These are phyloP conservation scores for Datnioides undecimradiatus DNA, from an alignment of 2,113 vertebrate genomes.

Conservation along the genomic window DNA sequence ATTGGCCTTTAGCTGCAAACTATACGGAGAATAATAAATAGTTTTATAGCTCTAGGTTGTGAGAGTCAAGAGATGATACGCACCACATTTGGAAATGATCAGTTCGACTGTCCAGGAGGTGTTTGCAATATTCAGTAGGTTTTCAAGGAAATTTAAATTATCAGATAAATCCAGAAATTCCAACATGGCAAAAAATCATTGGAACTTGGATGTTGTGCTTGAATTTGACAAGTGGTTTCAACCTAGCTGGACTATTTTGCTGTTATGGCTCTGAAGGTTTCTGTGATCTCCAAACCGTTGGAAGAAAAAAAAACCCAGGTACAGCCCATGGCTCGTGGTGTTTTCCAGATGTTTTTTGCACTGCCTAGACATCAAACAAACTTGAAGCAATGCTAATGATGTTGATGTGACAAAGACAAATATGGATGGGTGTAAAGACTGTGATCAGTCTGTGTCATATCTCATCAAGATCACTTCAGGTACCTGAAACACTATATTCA, in stretches of 20 bases:
- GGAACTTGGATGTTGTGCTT: not conserved
- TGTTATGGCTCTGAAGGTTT: not conserved
- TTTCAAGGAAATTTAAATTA: not conserved
- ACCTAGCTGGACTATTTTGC: not conserved
- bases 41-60: slow-evolving; percentile 19
- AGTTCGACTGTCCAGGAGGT: slow-evolving; percentile 28
- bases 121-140: slow-evolving; percentile 36
- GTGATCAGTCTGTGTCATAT: not conserved
- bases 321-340: not conserved
- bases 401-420: too few species aligned
- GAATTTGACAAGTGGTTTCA: not conserved
- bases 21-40: slow-evolving; percentile 43
- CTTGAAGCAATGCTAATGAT: not conserved
- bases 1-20: slow-evolving; percentile 23
- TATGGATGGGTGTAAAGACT: not conserved
- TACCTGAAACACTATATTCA: not conserved
- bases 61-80: slow-evolving; percentile 32
- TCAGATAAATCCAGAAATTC: slow-evolving; percentile 4
- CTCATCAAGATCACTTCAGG: not conserved
- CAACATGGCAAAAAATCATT: not conserved
- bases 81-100: slow-evolving; percentile 61
- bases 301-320: not conserved
- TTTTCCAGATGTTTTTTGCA: not conserved
- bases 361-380: not conserved
- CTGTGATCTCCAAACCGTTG: not conserved